Percentiles rank a stretch among this genome's conserved stretches.
These are phyloP conservation scores for Steinernema feltiae DNA, from an alignment of 1,140 invertebrate genomes.

Conservation along the genomic window DNA sequence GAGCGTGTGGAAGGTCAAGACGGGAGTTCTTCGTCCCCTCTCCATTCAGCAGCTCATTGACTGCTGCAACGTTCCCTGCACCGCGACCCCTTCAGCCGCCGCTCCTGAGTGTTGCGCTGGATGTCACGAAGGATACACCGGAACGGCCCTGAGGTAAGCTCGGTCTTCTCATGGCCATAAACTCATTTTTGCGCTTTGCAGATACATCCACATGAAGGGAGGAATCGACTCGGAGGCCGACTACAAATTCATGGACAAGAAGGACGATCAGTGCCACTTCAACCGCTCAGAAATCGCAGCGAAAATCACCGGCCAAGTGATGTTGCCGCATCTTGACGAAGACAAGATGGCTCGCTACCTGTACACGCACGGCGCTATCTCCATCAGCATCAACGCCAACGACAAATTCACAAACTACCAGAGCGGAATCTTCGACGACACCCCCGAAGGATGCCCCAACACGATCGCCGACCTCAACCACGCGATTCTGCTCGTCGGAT, in stretches of 20 bases:
- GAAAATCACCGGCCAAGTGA: not conserved
- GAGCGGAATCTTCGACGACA: not conserved
- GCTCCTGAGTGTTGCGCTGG: not conserved
- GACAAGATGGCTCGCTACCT: slow-evolving; percentile 3
- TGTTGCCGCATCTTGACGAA: not conserved
- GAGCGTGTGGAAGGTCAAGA: slow-evolving; percentile 3
- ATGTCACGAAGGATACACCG: not conserved
- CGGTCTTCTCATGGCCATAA: not conserved
- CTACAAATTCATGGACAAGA: not conserved
- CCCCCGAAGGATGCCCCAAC: not conserved
- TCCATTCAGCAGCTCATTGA: not conserved
- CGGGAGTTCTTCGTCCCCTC: not conserved
- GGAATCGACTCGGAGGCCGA: not conserved
- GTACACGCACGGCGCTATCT: not conserved
- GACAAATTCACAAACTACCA: not conserved
- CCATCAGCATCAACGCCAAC: not conserved
- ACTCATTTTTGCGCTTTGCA: not conserved
- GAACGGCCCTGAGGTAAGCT: not conserved
- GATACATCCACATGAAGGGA: not conserved
- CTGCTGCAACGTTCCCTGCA: not conserved
- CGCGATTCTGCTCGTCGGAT: slow-evolving; percentile 85
- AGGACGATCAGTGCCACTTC: not conserved
- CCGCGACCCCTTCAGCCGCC: not conserved
- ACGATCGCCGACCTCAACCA: slow-evolving; percentile 60
- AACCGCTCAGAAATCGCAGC: not conserved